Evolutionary conservation across 2,888 invertebrate species (phyloP).

Genomic region (Myathropa florea): DNA sequence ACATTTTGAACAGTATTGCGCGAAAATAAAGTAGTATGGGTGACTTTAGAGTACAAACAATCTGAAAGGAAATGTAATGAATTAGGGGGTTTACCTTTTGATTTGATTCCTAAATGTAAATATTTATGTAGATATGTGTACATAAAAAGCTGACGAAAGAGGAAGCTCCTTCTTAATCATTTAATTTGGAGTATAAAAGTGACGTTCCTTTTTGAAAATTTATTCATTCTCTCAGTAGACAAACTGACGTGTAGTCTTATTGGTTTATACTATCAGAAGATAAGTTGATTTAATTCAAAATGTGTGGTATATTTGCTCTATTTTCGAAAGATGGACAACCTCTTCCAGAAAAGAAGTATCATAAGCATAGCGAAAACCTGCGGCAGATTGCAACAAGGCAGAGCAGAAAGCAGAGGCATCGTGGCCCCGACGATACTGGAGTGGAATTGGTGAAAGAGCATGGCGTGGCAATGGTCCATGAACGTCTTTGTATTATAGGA

Average conservation of each 20-base stretch:
- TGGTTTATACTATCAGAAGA: background rate
- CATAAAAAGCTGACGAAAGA: no score
- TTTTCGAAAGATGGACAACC: conserved; percentile 77
- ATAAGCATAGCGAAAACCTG: conserved; percentile 74
- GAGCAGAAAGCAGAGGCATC: conserved; percentile 78
- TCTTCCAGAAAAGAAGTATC: conserved; percentile 73
- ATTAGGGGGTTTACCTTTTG: no score
- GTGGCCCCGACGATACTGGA: conserved; percentile 79
- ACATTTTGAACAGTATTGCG: no score
- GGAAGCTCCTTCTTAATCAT: no score
- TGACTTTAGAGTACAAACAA: no score
- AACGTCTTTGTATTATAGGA: conserved; percentile 78
- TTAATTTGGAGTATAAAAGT: no score
- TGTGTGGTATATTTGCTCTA: conserved; percentile 80
- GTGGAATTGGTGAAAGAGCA: conserved; percentile 75
- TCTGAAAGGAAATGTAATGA: no score
- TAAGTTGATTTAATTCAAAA: conserved; percentile 47
- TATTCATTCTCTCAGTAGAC: background rate
- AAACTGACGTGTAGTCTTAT: background rate
- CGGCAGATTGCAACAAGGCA: conserved; percentile 79
- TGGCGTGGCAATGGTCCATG: conserved; percentile 78
- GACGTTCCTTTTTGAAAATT: no score
- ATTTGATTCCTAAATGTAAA: no score
- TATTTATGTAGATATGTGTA: no score
- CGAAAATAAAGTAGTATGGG: no score